A percentile compares a stretch with the other conserved stretches of the same genome.
These are phyloP conservation scores for Xerus inauris DNA, from an alignment of 2,113 vertebrate genomes.

Conservation along the genomic window DNA sequence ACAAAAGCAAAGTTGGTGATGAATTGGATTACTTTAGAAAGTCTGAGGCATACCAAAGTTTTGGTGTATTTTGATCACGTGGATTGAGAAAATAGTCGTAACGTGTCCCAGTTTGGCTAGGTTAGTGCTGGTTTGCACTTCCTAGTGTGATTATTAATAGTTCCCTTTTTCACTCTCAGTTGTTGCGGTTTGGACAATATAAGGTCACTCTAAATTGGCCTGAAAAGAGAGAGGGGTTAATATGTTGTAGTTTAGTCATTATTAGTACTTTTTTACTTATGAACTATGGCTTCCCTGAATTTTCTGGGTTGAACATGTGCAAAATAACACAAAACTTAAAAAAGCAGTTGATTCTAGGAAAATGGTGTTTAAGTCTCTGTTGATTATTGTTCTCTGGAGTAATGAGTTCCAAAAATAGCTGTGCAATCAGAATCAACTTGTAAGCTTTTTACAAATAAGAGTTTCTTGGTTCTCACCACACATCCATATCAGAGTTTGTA, in stretches of 20 bases:
- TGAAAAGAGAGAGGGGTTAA: rapidly evolving
- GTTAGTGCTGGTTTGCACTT: background rate
- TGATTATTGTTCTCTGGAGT: background rate
- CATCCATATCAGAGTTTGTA: background rate
- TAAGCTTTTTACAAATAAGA: background rate
- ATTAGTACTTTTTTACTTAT: background rate
- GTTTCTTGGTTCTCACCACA: background rate
- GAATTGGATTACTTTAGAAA: slow-evolving; percentile 19
- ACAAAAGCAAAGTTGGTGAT: background rate
- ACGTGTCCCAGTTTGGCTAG: background rate
- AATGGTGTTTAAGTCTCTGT: slow-evolving; percentile 8
- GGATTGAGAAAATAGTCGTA: background rate
- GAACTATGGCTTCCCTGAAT: background rate
- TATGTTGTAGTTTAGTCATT: slow-evolving; percentile 4
- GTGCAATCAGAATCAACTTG: background rate
- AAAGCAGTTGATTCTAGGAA: background rate
- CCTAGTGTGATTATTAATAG: background rate
- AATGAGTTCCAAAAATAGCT: slow-evolving; percentile 1
- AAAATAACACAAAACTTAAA: slow-evolving; percentile 19
- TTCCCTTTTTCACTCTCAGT: background rate
- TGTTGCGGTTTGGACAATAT: background rate
- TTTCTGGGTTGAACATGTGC: slow-evolving; percentile 35
- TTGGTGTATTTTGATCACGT: background rate
- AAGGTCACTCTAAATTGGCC: background rate
- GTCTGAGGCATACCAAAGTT: background rate